These are phyloP conservation scores for Hippocampus barbouri DNA, from an alignment of 2,113 vertebrate species.

Conservation along the genomic window DNA sequence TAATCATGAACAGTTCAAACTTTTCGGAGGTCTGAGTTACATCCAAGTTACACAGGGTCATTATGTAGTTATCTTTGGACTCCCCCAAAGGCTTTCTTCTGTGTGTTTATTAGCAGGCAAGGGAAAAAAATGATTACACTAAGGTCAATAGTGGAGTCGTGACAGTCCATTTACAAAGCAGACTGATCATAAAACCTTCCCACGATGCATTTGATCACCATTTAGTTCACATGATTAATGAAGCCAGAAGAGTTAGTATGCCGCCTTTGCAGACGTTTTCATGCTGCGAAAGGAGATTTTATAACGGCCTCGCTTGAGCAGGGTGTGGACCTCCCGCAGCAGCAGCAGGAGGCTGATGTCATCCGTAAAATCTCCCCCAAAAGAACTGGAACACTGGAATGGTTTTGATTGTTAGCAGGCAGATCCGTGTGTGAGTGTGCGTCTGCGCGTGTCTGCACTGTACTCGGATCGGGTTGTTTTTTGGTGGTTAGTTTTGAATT, in stretches of 20 bases:
- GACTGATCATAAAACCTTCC: neutral
- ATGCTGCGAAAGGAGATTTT: conserved; percentile 5
- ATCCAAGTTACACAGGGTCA: neutral
- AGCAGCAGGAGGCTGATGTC: conserved; percentile 60
- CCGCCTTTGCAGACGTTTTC: conserved; percentile 2
- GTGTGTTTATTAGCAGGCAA: neutral
- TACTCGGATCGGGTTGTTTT: conserved; percentile 19
- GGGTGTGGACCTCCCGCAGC: conserved; percentile 52
- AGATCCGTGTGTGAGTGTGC: conserved; percentile 13
- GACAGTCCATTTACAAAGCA: neutral
- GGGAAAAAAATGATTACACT: neutral
- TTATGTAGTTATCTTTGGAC: neutral
- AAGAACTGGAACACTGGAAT: conserved; percentile 49
- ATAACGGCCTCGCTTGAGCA: conserved; percentile 15
- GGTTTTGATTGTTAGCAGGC: conserved; percentile 54
- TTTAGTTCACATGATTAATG: neutral
- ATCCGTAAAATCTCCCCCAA: conserved; percentile 49
- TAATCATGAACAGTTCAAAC: too few relatives aligned
- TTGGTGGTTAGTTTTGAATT: conserved; percentile 43
- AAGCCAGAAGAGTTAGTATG: conserved; percentile 2
- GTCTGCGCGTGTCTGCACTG: conserved; percentile 7
- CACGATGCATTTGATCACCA: neutral
- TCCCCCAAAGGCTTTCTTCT: neutral
- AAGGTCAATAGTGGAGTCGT: neutral
- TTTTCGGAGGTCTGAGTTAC: too few relatives aligned